Base-by-base conservation (phyloP, 2,113 vertebrate species). In the Mobula hypostoma region DNA sequence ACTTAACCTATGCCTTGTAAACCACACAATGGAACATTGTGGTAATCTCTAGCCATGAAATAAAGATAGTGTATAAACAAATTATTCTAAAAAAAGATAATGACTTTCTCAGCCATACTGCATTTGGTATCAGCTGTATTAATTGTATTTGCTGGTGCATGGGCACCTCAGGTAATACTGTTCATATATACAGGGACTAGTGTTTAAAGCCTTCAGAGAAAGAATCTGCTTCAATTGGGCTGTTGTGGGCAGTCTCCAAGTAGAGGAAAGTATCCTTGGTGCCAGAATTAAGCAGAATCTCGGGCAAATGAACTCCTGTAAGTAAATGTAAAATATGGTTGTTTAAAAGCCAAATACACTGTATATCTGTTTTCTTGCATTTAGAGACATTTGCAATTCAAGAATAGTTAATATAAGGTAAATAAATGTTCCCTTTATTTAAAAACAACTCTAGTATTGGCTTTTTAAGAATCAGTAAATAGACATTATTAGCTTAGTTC, bases 1-100 rank as follows among this genome's bases (percentile, higher is more conserved):
- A 93, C 91, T 93, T 93, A 93, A 93, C 91, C 70, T 93, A 74
- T 93, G 91, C 91, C 91, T 93, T 93, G 91, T 93, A 93, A 76
- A 72, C 91, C 91, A 93, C 91, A 93, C 24, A 56, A 93, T 76
- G 36, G 91, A 93, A 93, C 40, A 93, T 56, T 74, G 91, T 93
- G 91, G 91, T 93, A 72, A 93, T 74, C 91, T 93, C 40, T 93
- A 93, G 91, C 91, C 91, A 93, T 93, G 91, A 74, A 74, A 93
- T 93, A 74, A 93, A 90, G 63, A 61, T 93, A 76, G 70, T 93
- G 91, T 93, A 93, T 93, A 87, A 87, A 87, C 83, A 58, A 24
- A 87, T 87, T 87, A 93, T 24, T 74, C 68, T 93, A 76, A 93
- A 93, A 74, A 74, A 21, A 21, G 56, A 74, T 93, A 93, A 93